Evolutionary conservation across 1,140 invertebrate species (phyloP).

Genomic region (Patella vulgata): DNA sequence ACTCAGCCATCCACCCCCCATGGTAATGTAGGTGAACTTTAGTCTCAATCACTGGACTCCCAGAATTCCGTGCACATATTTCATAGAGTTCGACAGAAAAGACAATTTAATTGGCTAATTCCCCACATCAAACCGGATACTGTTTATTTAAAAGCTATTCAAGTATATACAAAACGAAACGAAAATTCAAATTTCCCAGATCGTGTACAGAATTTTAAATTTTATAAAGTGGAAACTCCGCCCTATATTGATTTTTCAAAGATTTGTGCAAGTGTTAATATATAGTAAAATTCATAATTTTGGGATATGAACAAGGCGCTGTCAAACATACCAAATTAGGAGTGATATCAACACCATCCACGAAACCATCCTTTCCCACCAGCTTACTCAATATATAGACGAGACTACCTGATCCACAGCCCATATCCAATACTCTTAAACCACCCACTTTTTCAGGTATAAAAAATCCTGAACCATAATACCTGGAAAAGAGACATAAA

Average conservation of each 20-base stretch:
- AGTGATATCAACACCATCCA: conserved; percentile 4
- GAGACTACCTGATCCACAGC: conserved; percentile 19
- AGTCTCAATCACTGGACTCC: no score
- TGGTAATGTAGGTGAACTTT: no score
- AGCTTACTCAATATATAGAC: conserved; percentile 20
- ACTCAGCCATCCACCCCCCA: no score
- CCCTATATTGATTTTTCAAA: neutral
- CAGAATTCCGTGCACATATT: no score
- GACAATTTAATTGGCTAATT: no score
- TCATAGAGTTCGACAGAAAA: no score
- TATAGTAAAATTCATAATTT: neutral
- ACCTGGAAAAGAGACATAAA: no score
- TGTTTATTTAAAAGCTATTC: no score
- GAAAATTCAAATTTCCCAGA: no score
- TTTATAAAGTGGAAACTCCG: neutral
- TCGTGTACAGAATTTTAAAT: no score
- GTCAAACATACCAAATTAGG: neutral
- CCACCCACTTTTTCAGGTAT: conserved; percentile 13
- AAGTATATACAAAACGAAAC: no score
- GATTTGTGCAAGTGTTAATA: neutral
- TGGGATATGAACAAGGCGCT: neutral
- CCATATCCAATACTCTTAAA: conserved; percentile 14
- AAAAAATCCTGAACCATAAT: conserved; percentile 13
- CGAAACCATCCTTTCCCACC: conserved; percentile 9
- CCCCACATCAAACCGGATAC: no score